Evolutionary conservation across 2,888 invertebrate species (phyloP), one percentile per base, ranked within the genome.

Genomic region (Drosophila diplacantha): DNA sequence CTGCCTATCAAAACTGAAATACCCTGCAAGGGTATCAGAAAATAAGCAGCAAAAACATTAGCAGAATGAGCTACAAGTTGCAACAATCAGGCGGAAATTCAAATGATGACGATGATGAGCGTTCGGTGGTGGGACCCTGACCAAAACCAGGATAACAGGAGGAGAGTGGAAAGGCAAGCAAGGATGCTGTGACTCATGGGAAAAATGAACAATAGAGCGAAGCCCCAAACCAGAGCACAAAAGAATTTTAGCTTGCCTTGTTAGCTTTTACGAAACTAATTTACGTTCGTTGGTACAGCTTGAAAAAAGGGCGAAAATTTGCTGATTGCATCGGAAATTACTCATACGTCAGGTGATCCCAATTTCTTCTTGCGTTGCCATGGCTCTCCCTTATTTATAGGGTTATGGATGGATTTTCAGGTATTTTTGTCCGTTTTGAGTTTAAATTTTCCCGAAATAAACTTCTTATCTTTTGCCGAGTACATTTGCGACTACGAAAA

Each of bases 201-300:
- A 12, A 31, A 43, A 20, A 35, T 37, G 35, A 24, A 61, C 60
- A 56, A 50, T 37, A 39, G 14, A 24, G 34, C 16, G 34, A 26
- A 18, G 26, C 12, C 26, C 49, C 44, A 38, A 50, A 31, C 20
- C 64, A 47, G 35, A 31, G 20, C 41, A 68, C 66, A 66, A 58
- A 66, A 37, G 59, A 53, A 58, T 59, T 47, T 49, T 34, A 46
- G 18, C 43, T 34, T 49, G 38, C 22, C 58, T 31, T 67, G 51
- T 41, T 66, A 24, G 69, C 69, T 68, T 68, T 59, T 49, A 69
- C 49, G 44, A 53, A 68, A 59, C 66, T 68, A 59, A 66, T 66
- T 67, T 58, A 37, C 46, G 22, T 60, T 22, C 49, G 24, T 61
- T 43, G 50, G n/a, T 11, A 31, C 11, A 14, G 39, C 32, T 39